These are phyloP conservation scores for Theocolax elegans DNA, from an alignment of 1,140 invertebrate species.

Conservation along the genomic window DNA sequence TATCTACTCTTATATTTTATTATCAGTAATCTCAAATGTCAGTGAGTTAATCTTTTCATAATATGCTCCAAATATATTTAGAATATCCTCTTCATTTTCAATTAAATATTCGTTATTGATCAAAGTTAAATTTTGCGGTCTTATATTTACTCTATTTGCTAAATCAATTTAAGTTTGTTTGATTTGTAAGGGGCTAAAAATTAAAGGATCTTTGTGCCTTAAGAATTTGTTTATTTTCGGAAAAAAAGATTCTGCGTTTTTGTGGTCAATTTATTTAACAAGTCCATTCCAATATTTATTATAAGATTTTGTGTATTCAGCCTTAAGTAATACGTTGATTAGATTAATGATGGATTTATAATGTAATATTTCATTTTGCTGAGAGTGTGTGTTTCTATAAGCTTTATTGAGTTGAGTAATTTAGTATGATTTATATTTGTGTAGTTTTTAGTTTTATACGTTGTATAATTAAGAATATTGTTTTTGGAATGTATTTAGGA, in stretches of 20 bases:
- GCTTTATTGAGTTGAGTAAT: too few relatives aligned
- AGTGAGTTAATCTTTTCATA: slow-evolving; percentile 14
- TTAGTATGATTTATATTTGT: slow-evolving; percentile 7
- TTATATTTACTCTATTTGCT: not conserved
- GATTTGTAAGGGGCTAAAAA: not conserved
- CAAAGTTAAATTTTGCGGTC: too few relatives aligned
- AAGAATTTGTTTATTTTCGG: slow-evolving; percentile 10
- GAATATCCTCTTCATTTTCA: not conserved
- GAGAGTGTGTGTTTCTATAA: too few relatives aligned
- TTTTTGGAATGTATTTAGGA: not conserved
- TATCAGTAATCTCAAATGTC: not conserved
- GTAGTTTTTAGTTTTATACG: slow-evolving; percentile 3
- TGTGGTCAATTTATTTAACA: not conserved
- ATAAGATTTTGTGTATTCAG: not conserved
- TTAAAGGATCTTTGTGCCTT: not conserved
- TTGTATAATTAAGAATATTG: not conserved
- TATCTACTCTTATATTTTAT: slow-evolving; percentile 2
- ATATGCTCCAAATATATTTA: slow-evolving; percentile 7
- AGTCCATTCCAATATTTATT: not conserved
- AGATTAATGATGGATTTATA: too few relatives aligned
- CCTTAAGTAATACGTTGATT: not conserved
- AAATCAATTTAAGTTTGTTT: not conserved
- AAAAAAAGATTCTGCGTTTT: not conserved
- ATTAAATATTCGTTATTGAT: not conserved
- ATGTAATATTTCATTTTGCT: too few relatives aligned